Percentiles rank a stretch among this genome's conserved stretches.
phyloP scores from a whole-genome alignment of 2,113 vertebrate species.

The Antechinus flavipes region DNA sequence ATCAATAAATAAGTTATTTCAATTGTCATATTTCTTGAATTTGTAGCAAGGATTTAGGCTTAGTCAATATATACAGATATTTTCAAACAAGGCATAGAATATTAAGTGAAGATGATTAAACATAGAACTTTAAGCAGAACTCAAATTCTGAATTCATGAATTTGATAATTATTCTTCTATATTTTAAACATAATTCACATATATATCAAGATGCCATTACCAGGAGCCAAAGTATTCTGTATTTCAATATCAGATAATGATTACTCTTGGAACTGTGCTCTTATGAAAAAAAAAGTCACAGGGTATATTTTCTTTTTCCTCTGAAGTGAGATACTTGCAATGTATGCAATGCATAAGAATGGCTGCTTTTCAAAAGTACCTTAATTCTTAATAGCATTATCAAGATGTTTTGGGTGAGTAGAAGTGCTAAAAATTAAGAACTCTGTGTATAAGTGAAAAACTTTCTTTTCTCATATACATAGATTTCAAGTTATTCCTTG shows the following conservation, averaged over 20 bases:
- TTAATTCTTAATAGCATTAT: background rate
- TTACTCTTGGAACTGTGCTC: background rate
- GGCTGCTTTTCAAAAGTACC: background rate
- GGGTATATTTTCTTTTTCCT: background rate
- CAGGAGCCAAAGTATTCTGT: background rate
- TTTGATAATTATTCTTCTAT: background rate
- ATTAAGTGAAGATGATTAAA: background rate
- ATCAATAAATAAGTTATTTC: slow-evolving; percentile 17
- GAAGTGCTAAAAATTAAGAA: background rate
- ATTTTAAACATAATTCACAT: background rate
- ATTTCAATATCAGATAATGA: background rate
- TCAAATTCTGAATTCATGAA: background rate
- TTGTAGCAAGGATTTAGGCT: background rate
- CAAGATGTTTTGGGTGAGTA: background rate
- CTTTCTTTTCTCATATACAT: background rate
- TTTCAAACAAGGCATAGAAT: slow-evolving; percentile 1
- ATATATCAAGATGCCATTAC: background rate
- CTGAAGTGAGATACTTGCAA: background rate
- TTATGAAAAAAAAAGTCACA: background rate
- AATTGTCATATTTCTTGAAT: background rate
- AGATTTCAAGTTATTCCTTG: background rate
- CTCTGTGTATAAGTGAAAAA: background rate
- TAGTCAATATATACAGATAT: background rate
- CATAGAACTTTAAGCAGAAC: background rate
- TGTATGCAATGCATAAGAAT: background rate